Conservation (phyloP, 2,797 vertebrate genomes). For the Simalia tracyae region DNA sequence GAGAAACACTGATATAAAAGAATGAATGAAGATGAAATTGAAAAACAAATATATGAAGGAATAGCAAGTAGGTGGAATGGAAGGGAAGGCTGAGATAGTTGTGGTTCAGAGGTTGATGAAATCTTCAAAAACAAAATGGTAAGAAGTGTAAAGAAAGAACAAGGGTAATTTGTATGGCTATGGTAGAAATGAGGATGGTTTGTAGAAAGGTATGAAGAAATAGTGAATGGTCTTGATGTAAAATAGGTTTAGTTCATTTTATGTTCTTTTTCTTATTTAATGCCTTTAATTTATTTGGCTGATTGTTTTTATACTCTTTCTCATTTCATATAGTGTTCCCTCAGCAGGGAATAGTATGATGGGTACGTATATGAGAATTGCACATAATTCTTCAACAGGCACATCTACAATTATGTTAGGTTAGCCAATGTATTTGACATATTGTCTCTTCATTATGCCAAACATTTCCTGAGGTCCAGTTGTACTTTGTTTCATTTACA, state of each 20-base stretch:
- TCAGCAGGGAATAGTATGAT: neutral
- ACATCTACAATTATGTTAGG: neutral
- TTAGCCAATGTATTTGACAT: constrained; percentile 3
- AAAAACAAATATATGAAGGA: neutral
- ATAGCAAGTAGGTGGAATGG: neutral
- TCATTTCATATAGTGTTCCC: neutral
- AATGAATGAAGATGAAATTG: neutral
- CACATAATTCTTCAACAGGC: neutral
- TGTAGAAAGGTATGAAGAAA: neutral
- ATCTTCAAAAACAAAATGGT: neutral
- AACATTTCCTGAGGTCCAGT: neutral
- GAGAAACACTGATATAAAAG: neutral
- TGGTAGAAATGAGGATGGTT: neutral
- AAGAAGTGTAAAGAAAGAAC: neutral
- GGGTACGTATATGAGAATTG: neutral
- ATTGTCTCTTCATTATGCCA: constrained; percentile 6
- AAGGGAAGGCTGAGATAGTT: neutral
- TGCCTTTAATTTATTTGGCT: neutral
- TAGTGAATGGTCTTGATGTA: neutral
- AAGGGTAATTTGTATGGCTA: neutral
- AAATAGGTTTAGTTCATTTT: neutral
- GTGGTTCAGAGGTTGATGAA: neutral
- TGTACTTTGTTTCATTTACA: constrained; percentile 9
- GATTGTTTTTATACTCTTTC: neutral
- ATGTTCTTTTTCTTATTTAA: neutral